phyloP scores from a whole-genome alignment of 2,113 vertebrate species.

The Odontesthes bonariensis region DNA sequence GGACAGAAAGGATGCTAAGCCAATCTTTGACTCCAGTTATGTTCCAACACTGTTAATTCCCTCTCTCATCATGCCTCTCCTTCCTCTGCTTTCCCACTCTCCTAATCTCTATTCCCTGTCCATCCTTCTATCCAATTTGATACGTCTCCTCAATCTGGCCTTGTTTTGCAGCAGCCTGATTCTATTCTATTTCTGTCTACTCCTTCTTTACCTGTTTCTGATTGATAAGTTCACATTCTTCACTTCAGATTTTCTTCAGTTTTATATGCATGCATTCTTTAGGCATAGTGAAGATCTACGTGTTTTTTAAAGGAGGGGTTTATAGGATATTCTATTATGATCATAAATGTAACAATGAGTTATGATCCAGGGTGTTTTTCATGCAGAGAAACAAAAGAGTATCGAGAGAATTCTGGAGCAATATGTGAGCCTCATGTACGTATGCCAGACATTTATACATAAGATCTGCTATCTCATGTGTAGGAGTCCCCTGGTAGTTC shows the following conservation, averaged over 20 bases:
- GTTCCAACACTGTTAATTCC: slow-evolving; percentile 46
- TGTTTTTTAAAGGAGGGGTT: slow-evolving; percentile 13
- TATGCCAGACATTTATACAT: not conserved
- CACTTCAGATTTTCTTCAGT: not conserved
- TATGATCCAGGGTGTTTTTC: not conserved
- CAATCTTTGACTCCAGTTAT: slow-evolving; percentile 61
- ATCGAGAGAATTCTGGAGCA: not conserved
- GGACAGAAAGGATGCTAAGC: slow-evolving; percentile 62
- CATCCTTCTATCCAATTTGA: slow-evolving; percentile 24
- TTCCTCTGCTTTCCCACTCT: slow-evolving; percentile 28
- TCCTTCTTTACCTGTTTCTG: slow-evolving; percentile 11
- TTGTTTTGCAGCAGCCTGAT: not conserved
- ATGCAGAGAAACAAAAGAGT: not conserved
- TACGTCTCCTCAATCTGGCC: slow-evolving; percentile 24
- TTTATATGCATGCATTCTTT: slow-evolving; percentile 21
- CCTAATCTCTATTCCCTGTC: slow-evolving; percentile 47
- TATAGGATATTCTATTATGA: not conserved
- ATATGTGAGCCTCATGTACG: not conserved
- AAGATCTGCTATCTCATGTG: not conserved
- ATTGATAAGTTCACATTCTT: slow-evolving; percentile 17
- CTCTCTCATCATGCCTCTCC: slow-evolving; percentile 43
- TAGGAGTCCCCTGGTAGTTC: not conserved
- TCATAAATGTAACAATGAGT: slow-evolving; percentile 8
- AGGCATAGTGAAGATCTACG: not conserved
- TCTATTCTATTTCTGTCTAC: not conserved